Conservation (phyloP, 2,797 vertebrate species). For the Cyprinodon diabolis region DNA sequence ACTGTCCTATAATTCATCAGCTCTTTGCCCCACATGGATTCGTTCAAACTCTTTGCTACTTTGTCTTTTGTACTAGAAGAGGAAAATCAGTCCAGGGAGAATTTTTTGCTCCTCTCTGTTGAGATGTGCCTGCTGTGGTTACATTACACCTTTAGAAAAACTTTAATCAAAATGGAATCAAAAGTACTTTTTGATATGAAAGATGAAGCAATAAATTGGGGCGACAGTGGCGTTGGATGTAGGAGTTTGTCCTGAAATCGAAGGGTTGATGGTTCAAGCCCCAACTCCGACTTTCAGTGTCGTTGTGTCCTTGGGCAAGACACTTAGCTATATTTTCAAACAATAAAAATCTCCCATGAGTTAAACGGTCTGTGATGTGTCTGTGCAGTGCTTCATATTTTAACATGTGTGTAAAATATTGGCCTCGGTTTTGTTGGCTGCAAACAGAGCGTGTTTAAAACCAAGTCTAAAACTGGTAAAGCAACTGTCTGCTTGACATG, state of each 20-base stretch:
- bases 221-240: no score
- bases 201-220: constrained; percentile 4
- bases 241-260: no score
- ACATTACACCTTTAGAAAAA: constrained; percentile 14
- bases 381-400: neutral
- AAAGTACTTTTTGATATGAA: constrained; percentile 4
- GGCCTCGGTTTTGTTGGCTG: neutral
- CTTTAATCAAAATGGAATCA: constrained; percentile 1
- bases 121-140: constrained; percentile 33
- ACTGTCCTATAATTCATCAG: constrained; percentile 31
- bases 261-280: no score
- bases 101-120: constrained; percentile 14
- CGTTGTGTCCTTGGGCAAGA: no score
- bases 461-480: neutral
- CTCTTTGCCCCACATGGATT: constrained; percentile 25
- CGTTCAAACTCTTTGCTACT: constrained; percentile 21
- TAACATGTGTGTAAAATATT: neutral
- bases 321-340: neutral
- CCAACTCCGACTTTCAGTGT: no score
- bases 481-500: neutral
- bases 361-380: neutral
- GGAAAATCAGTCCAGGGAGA: constrained; percentile 23
- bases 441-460: neutral
- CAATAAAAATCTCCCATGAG: neutral
- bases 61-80: constrained; percentile 26